A percentile compares a stretch with the other conserved stretches of the same genome.
Evolutionary conservation across 2,888 invertebrate species (phyloP).

Genomic region (Meiosimyza platycephala): DNA sequence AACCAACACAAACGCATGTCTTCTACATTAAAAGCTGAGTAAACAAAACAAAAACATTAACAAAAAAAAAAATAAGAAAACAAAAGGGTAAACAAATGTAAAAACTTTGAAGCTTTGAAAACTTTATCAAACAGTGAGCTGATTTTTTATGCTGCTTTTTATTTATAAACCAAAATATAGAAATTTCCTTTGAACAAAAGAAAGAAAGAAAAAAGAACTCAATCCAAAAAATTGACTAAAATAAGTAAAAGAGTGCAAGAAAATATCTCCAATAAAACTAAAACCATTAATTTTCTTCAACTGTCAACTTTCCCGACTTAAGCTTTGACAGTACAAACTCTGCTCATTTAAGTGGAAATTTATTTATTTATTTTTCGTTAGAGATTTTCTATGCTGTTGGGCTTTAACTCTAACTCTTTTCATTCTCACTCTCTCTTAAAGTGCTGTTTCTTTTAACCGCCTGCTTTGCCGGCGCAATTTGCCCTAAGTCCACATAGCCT

Average conservation of each 20-base stretch:
- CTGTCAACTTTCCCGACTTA: conserved; percentile 42
- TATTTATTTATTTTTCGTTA: conserved; percentile 5
- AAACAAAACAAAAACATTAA: background rate
- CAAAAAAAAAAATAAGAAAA: background rate
- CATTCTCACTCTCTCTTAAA: too few species aligned
- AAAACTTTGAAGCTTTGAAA: background rate
- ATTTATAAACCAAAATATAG: too few species aligned
- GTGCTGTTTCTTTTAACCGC: too few species aligned
- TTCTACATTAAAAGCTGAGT: background rate
- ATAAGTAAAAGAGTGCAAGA: background rate
- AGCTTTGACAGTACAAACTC: conserved; percentile 4
- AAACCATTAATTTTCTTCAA: conserved; percentile 44
- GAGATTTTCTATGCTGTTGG: too few species aligned
- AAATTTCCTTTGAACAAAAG: background rate
- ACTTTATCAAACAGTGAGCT: conserved; percentile 6
- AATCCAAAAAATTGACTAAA: background rate
- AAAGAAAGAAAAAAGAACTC: background rate
- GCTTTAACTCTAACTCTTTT: too few species aligned
- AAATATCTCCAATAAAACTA: conserved; percentile 7
- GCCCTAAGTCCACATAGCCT: too few species aligned
- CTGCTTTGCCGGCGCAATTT: too few species aligned
- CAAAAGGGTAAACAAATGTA: background rate
- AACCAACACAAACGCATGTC: too few species aligned
- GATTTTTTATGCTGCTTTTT: too few species aligned
- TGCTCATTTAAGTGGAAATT: conserved; percentile 27